Evolutionary conservation across 2,888 invertebrate species (phyloP).

Genomic region (Drosophila nigritarsus): DNA sequence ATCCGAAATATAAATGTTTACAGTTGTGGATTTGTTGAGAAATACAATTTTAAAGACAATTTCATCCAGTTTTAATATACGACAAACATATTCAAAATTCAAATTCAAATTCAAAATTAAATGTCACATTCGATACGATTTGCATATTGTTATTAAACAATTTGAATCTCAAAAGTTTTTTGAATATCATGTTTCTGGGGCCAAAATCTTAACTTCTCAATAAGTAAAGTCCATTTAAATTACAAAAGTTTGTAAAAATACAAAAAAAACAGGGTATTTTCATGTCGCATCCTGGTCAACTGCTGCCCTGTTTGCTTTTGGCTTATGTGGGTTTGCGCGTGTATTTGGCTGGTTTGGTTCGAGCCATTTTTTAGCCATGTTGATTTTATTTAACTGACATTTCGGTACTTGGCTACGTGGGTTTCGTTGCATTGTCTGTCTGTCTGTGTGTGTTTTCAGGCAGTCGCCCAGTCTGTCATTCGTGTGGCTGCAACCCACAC

Average conservation of each 20-base stretch:
- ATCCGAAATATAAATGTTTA: background rate
- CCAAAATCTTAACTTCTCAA: background rate
- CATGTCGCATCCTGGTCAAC: background rate
- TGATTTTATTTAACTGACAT: conserved; percentile 74
- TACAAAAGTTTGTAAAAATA: background rate
- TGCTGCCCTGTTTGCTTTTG: conserved; percentile 25
- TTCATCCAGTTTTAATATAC: background rate
- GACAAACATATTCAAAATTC: background rate
- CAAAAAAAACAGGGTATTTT: conserved; percentile 21
- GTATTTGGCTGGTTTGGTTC: conserved; percentile 28
- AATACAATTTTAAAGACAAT: background rate
- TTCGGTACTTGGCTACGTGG: conserved; percentile 52
- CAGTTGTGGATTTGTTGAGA: background rate
- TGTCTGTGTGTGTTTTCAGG: background rate
- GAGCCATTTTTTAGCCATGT: conserved; percentile 57
- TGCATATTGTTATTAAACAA: background rate
- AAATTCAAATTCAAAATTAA: background rate
- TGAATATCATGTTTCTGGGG: background rate
- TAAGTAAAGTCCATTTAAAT: background rate
- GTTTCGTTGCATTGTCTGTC: conserved; percentile 27
- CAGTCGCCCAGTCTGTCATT: conserved; percentile 5
- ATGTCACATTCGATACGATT: background rate
- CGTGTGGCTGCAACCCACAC: conserved; percentile 35
- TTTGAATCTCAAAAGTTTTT: background rate
- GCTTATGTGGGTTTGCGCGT: conserved; percentile 28